Base-by-base conservation (phyloP, 2,113 vertebrate species). In the Passerina amoena region DNA sequence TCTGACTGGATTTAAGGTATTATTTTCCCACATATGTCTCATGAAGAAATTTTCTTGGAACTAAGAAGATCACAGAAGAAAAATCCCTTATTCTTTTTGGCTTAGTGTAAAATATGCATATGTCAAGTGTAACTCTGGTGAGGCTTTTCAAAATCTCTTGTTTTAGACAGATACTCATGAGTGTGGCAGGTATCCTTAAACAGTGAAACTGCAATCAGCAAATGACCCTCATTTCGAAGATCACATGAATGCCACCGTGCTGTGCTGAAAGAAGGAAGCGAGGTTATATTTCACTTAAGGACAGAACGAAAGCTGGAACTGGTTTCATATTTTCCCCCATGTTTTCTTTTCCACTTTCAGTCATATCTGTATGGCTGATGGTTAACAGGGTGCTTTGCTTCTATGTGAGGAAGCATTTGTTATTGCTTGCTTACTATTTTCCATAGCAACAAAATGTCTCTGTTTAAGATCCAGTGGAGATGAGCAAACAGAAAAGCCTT, bases 371-470 rank as follows among this genome's bases (percentile, higher is more conserved):
- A 60, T 45, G 83, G 82, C 64, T 96, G 95, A 94, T 82, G 72
- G 82, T 85, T 96, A 90, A 80, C 95, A 96, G 91, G 54, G 78
- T 69, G 47, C 83, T 88, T 87, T 75, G 45, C 69, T 89, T 83
- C 72, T 72, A 2, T 42, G 45, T 64, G 75, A 92, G 79, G 84
- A 94, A 90, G 69, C 37, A 86, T 92, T 96, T 96, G 92, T 96
- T 94, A 88, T 76, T 85, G 85, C 91, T 91, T 91, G 65, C 60
- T 86, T 77, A 20, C 65, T 91, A 56, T 88, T 96, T 82, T 82
- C 92, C 91, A 30, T 95, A 95, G 95, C 89, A 97, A 97, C 94
- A 85, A 27, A 69, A 27, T 73, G 90, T 94, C 82, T 94, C 94
- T 96, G 83, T 87, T 94, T 93, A 94, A 94, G 88, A 97, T 95